phyloP scores from a whole-genome alignment of 1,140 invertebrate species.

The Drosophila melanogaster region Release_6_plus_ISO1_MT NT_033777.3:6197501-6198000 shows the following conservation, averaged over 20 bases:
- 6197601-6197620: background rate
- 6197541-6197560: slow-evolving; percentile 20
- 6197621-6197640: background rate
- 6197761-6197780: background rate
- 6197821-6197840: too few species aligned
- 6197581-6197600: background rate
- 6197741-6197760: background rate
- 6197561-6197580: slow-evolving; percentile 10
- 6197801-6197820: background rate
- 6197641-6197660: too few species aligned
- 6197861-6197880: background rate
- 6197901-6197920: too few species aligned
- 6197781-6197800: background rate
- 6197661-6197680: background rate
- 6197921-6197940: too few species aligned
- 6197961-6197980: too few species aligned
- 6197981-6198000: background rate
- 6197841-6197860: too few species aligned
- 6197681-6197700: background rate
- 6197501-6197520: slow-evolving; percentile 11
- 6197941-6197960: too few species aligned
- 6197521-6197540: slow-evolving; percentile 6
- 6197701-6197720: background rate
- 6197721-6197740: background rate
- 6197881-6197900: too few species aligned